Conservation (phyloP, 2,888 invertebrate species). For the Drosophila differens region DNA sequence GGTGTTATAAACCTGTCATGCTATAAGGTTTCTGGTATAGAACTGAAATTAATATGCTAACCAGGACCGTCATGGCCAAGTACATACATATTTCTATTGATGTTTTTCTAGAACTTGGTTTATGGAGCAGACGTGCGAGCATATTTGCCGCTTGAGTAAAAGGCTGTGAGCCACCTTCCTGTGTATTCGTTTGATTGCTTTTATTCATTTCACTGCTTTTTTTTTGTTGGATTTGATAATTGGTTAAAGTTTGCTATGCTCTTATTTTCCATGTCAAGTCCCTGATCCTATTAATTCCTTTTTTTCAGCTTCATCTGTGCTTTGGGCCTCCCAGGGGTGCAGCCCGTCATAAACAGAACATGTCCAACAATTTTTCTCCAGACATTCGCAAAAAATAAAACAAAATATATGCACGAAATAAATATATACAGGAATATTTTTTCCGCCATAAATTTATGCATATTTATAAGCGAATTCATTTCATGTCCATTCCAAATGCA, state of each 20-base stretch:
- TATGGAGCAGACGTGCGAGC: slow-evolving; percentile 61
- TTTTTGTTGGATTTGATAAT: slow-evolving; percentile 25
- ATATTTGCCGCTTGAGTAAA: slow-evolving; percentile 7
- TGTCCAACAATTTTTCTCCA: slow-evolving; percentile 35
- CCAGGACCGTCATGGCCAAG: slow-evolving; percentile 1
- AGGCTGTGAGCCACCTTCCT: background rate
- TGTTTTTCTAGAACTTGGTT: slow-evolving; percentile 38
- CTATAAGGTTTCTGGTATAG: slow-evolving; percentile 22
- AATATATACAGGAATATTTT: slow-evolving; percentile 25
- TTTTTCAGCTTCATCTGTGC: slow-evolving; percentile 60
- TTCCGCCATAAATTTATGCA: slow-evolving; percentile 73
- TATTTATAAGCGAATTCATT: slow-evolving; percentile 74
- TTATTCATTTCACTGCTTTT: slow-evolving; percentile 10
- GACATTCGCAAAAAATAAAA: slow-evolving; percentile 31
- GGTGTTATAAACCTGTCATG: slow-evolving; percentile 51
- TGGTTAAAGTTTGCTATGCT: slow-evolving; percentile 25
- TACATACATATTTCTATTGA: background rate
- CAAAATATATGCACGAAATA: slow-evolving; percentile 19
- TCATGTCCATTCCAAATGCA: slow-evolving; percentile 78
- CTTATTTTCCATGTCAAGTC: slow-evolving; percentile 46
- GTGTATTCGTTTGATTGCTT: slow-evolving; percentile 18
- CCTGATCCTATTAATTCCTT: slow-evolving; percentile 71
- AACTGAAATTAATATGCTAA: slow-evolving; percentile 34
- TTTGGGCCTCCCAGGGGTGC: slow-evolving; percentile 48
- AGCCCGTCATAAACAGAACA: slow-evolving; percentile 58